Base-by-base conservation (phyloP, 2,113 vertebrate species). In the Sylvietta virens region DNA sequence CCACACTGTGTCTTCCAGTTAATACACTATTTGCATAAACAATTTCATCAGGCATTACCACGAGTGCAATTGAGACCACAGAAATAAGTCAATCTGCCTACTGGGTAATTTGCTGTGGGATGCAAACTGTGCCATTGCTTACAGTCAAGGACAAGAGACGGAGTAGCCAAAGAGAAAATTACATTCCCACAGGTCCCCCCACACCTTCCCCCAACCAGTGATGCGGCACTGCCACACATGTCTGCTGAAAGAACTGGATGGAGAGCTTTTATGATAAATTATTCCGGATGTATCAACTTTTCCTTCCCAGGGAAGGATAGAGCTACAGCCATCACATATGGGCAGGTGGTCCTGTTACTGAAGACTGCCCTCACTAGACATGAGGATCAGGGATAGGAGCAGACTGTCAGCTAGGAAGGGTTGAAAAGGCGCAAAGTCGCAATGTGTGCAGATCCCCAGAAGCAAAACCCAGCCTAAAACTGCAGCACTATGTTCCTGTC, bases 21-120 rank as follows among this genome's bases (percentile, higher is more conserved):
- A 94, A 92, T 92, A 81, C 44, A 67, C n/a, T 67, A 95, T 94
- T 94, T 96, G 91, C 94, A 97, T 95, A 94, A 95, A 94, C 77
- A 86, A 94, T 91, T 94, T 91, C 69, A 89, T 86, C 61, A 86
- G 56, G 64, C 69, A 74, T 88, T 78, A 78, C 88, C 74, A 61
- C 0, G 3, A 94, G 51, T 16, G 15, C 67, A 94, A 66, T 39
- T 4, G 35, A 93, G 92, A 91, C 54, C 44, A 44, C 35, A 82
- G 74, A 80, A 93, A 42, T 83, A 87, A 95, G 58, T 77, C 84
- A 69, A 53, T 73, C 54, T 92, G 81, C 87, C 90, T 48, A 40
- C 60, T 57, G 78, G 54, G 67, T 93, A 83, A 88, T 77, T 71
- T 88, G 79, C 51, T 81, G 44, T 14, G 48, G 87, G 67, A 93